A percentile compares a stretch with the other conserved stretches of the same genome.
Conservation (phyloP, 2,888 invertebrate species). For the Pristionchus entomophagus region DNA sequence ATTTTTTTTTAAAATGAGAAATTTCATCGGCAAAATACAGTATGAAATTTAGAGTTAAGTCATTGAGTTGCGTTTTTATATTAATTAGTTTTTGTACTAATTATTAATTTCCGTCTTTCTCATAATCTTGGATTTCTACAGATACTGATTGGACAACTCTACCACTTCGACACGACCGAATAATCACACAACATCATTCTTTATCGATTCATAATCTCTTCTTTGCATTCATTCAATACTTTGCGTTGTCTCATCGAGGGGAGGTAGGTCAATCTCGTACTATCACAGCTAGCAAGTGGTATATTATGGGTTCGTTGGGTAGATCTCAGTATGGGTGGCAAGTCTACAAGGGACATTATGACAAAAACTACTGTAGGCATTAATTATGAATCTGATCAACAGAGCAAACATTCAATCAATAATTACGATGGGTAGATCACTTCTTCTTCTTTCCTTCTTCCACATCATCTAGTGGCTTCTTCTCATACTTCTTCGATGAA, state of each 20-base stretch:
- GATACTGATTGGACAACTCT: background rate
- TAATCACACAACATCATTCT: background rate
- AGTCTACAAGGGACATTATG: background rate
- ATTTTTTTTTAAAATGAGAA: too few relatives aligned
- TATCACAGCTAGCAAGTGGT: constrained; percentile 12
- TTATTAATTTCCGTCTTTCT: background rate
- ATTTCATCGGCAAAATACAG: too few relatives aligned
- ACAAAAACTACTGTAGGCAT: background rate
- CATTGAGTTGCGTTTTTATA: too few relatives aligned
- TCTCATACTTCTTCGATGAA: constrained; percentile 41
- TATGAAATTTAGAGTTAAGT: too few relatives aligned
- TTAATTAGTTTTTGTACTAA: too few relatives aligned
- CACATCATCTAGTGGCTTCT: constrained; percentile 6
- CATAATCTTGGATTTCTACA: background rate
- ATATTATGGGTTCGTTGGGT: background rate
- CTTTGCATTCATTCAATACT: background rate
- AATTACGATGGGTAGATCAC: background rate
- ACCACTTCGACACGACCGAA: background rate
- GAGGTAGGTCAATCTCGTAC: constrained; percentile 16
- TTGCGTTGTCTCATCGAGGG: background rate
- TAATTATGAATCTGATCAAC: constrained; percentile 5
- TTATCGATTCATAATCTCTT: constrained; percentile 34
- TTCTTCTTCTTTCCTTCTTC: constrained; percentile 27
- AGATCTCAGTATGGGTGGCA: background rate
- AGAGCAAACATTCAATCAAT: constrained; percentile 5